Conservation (phyloP, 2,888 invertebrate genomes). For the Podabrus alpinus region DNA sequence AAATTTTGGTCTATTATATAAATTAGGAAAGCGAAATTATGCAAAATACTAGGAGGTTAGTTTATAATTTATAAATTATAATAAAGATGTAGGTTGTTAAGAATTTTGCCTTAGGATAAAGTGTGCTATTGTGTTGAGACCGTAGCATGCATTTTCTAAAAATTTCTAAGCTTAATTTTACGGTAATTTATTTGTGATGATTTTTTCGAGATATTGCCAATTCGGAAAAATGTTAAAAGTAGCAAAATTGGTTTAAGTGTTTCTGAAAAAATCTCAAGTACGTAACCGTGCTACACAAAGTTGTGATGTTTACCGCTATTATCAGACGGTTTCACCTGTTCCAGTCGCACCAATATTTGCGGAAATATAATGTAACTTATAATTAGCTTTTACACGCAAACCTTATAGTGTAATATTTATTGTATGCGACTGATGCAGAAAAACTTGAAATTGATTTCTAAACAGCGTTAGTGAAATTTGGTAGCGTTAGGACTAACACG, state of each 20-base stretch:
- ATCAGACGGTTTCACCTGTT: constrained; percentile 21
- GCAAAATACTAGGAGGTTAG: background rate
- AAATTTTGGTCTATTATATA: background rate
- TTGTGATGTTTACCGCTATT: constrained; percentile 11
- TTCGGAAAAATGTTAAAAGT: background rate
- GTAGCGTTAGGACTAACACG: constrained; percentile 1
- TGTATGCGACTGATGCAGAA: background rate
- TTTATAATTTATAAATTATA: background rate
- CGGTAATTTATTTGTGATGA: background rate
- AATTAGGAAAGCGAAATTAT: background rate
- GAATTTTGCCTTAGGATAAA: background rate
- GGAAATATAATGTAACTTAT: constrained; percentile 7
- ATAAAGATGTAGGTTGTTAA: constrained; percentile 3
- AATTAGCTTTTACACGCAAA: constrained; percentile 20
- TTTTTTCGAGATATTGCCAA: background rate
- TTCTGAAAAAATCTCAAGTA: background rate
- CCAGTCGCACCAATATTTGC: constrained; percentile 14
- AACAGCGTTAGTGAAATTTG: constrained; percentile 6
- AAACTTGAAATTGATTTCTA: constrained; percentile 3
- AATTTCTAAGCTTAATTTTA: background rate
- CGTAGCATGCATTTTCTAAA: background rate
- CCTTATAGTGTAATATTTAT: constrained; percentile 7
- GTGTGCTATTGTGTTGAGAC: background rate
- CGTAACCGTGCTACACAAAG: constrained; percentile 4
- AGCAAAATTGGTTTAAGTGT: background rate